A percentile compares a stretch with the other conserved stretches of the same genome.
These are phyloP conservation scores for Dryocosmus kuriphilus DNA, from an alignment of 2,888 invertebrate genomes.

Conservation along the genomic window DNA sequence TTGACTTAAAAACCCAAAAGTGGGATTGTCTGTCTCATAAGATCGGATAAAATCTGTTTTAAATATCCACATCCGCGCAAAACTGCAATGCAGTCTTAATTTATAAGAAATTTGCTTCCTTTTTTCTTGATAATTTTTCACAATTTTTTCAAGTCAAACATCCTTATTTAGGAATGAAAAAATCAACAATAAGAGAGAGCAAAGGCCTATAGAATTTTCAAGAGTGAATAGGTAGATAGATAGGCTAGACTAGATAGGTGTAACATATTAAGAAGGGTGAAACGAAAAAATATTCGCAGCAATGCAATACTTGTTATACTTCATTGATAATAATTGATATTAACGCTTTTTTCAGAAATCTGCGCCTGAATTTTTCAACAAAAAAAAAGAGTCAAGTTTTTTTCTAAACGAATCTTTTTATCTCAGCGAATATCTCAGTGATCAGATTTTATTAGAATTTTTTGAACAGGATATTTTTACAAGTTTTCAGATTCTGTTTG, in stretches of 20 bases:
- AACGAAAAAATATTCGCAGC: constrained; percentile 20
- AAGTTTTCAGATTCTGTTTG: no score
- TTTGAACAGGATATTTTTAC: no score
- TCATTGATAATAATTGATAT: constrained; percentile 12
- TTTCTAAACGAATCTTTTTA: background rate
- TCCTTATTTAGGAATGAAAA: background rate
- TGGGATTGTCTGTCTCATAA: background rate
- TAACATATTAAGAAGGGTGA: constrained; percentile 38
- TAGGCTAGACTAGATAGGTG: constrained; percentile 44
- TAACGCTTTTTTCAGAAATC: background rate
- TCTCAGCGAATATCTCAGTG: background rate
- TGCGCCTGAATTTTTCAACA: background rate
- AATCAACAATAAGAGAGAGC: background rate
- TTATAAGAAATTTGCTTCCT: background rate
- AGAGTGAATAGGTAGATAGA: constrained; percentile 39
- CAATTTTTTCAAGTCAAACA: background rate
- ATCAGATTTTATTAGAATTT: background rate
- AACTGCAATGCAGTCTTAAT: constrained; percentile 19
- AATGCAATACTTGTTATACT: constrained; percentile 8
- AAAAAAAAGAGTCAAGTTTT: background rate
- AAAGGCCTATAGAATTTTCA: constrained; percentile 12
- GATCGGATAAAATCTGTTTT: background rate
- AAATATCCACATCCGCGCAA: constrained; percentile 13
- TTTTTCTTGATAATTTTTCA: background rate
- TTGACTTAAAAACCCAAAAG: background rate